These are phyloP conservation scores for Meteorus sp. DNA, from an alignment of 1,140 invertebrate genomes.

Conservation along the genomic window DNA sequence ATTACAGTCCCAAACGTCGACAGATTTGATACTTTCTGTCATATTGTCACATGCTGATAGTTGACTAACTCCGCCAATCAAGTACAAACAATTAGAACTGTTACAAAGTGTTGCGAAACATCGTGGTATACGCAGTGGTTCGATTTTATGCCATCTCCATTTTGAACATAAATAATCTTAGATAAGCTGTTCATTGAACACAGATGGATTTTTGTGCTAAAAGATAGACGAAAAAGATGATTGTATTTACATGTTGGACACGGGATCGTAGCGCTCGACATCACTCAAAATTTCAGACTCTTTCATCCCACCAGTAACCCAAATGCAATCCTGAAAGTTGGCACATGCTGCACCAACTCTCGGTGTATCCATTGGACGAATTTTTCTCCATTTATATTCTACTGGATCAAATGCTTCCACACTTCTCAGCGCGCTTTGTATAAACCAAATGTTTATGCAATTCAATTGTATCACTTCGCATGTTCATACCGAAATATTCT, in stretches of 20 bases:
- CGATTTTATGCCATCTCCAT: constrained; percentile 61
- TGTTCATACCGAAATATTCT: constrained; percentile 4
- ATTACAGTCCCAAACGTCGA: constrained; percentile 63
- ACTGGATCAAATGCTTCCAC: constrained; percentile 64
- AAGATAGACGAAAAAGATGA: too few species aligned
- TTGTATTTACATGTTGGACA: constrained; percentile 59
- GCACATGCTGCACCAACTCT: constrained; percentile 62
- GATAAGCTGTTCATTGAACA: neutral
- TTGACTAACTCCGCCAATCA: constrained; percentile 64
- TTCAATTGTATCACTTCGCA: constrained; percentile 13
- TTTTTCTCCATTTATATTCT: constrained; percentile 59
- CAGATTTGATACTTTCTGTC: constrained; percentile 60
- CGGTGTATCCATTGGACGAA: constrained; percentile 59
- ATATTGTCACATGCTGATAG: constrained; percentile 46
- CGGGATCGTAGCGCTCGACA: constrained; percentile 66
- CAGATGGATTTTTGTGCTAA: too few species aligned
- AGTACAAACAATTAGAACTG: constrained; percentile 62
- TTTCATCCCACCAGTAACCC: constrained; percentile 69
- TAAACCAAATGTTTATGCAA: neutral
- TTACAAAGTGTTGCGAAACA: constrained; percentile 63
- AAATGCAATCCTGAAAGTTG: constrained; percentile 65
- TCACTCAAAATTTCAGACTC: constrained; percentile 60
- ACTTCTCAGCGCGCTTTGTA: constrained; percentile 55
- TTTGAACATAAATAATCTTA: constrained; percentile 4
- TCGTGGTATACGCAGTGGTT: constrained; percentile 50